phyloP scores from a whole-genome alignment of 1,140 invertebrate genomes.

The Asobara japonica region DNA sequence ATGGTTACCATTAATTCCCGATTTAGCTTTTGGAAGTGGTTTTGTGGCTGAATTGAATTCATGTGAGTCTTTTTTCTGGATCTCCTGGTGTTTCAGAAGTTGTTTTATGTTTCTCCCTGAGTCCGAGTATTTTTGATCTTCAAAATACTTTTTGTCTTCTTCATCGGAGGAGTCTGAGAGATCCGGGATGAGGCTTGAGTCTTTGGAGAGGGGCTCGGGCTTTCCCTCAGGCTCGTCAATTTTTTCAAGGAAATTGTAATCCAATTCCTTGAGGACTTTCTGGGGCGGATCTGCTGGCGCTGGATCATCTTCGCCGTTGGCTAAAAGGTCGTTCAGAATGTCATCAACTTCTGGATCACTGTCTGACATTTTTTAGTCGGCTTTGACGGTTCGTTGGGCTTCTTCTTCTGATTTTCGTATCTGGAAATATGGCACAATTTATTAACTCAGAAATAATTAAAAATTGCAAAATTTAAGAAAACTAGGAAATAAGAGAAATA shows the following conservation, averaged over 20 bases:
- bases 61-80: constrained; percentile 44
- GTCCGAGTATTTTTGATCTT: constrained; percentile 75
- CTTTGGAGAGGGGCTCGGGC: no score
- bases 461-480: no score
- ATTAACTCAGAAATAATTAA: background rate
- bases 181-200: constrained; percentile 51
- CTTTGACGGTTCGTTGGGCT: background rate
- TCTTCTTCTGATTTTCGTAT: background rate
- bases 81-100: constrained; percentile 67
- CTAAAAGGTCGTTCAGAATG: constrained; percentile 52
- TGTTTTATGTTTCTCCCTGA: constrained; percentile 76
- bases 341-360: constrained; percentile 53
- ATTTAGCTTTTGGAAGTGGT: no score
- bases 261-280: constrained; percentile 44
- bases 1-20: no score
- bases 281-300: constrained; percentile 20
- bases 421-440: no score
- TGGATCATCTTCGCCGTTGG: constrained; percentile 34
- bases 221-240: constrained; percentile 23
- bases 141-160: constrained; percentile 78
- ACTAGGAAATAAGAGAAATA: no score
- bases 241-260: constrained; percentile 54
- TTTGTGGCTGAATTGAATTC: constrained; percentile 18
- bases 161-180: constrained; percentile 83
- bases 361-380: background rate